Percentiles rank a stretch among this genome's conserved stretches.
Conservation (phyloP, 2,888 invertebrate genomes). For the Ophion ellenae region DNA sequence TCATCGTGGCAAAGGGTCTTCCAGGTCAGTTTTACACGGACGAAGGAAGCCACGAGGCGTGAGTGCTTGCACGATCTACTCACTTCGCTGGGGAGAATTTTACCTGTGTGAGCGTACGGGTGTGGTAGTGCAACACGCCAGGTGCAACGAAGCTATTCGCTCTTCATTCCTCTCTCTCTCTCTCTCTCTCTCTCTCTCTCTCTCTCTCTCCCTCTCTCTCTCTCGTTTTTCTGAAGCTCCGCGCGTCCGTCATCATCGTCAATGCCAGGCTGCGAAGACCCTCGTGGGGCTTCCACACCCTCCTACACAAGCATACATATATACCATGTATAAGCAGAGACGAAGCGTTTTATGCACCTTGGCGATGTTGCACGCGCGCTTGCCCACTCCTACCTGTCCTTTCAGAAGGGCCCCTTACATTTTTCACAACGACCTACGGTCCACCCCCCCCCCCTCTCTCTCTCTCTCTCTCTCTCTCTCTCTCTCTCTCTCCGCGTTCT, state of each 20-base stretch:
- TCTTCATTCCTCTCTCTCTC: constrained; percentile 12
- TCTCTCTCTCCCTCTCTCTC: constrained; percentile 1
- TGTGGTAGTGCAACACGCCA: constrained; percentile 45
- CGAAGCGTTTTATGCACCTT: constrained; percentile 31
- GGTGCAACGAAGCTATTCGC: constrained; percentile 50
- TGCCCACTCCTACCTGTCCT: constrained; percentile 24
- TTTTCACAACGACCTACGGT: constrained; percentile 41
- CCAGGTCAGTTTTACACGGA: constrained; percentile 52
- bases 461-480: neutral
- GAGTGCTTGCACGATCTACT: constrained; percentile 42
- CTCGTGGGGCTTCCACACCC: constrained; percentile 39
- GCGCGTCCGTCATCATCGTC: constrained; percentile 41
- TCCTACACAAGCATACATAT: neutral
- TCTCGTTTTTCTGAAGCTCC: neutral
- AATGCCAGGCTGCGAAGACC: constrained; percentile 14
- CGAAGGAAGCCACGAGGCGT: constrained; percentile 51
- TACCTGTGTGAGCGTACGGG: constrained; percentile 12
- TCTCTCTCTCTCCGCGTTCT: neutral
- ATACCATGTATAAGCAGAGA: neutral
- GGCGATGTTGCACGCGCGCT: constrained; percentile 33
- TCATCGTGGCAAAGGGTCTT: constrained; percentile 32
- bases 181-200: constrained; percentile 1
- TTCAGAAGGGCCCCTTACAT: constrained; percentile 34
- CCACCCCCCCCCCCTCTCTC: neutral
- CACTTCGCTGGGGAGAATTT: constrained; percentile 50